These are phyloP conservation scores for Dryas iulia DNA, from an alignment of 1,140 invertebrate genomes.

Conservation along the genomic window DNA sequence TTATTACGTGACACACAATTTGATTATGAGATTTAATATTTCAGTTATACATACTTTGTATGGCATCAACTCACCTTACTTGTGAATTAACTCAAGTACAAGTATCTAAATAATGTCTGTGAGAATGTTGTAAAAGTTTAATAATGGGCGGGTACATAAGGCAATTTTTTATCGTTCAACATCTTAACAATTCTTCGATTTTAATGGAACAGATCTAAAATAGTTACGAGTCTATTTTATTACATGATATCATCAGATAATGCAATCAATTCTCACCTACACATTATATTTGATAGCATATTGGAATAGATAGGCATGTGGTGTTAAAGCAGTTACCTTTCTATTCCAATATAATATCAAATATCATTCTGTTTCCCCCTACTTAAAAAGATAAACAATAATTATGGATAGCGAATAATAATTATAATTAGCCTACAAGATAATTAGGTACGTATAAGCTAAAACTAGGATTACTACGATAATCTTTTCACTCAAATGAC, in stretches of 20 bases:
- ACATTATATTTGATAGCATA: neutral
- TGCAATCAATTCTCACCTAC: slow-evolving; percentile 6
- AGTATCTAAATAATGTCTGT: neutral
- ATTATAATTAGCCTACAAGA: too few species aligned
- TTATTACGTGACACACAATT: slow-evolving; percentile 43
- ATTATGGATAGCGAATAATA: too few species aligned
- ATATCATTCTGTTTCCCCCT: too few species aligned
- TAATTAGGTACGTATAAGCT: too few species aligned
- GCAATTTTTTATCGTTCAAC: neutral
- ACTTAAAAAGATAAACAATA: too few species aligned
- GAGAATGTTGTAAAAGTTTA: neutral
- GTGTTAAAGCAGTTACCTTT: too few species aligned
- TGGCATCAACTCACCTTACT: slow-evolving; percentile 31
- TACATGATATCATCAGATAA: slow-evolving; percentile 5
- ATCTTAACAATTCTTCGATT: neutral
- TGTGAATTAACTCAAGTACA: neutral
- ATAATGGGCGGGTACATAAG: neutral
- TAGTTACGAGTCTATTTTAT: neutral
- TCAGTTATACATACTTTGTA: slow-evolving; percentile 38
- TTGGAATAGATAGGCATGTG: too few species aligned
- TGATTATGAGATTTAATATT: slow-evolving; percentile 46
- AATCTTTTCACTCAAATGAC: too few species aligned
- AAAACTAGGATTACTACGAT: too few species aligned
- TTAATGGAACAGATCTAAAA: neutral
- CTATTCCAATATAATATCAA: too few species aligned